Percentiles rank a stretch among this genome's conserved stretches.
phyloP scores from a whole-genome alignment of 1,140 invertebrate genomes.

The Rhyacophila brunnea region DNA sequence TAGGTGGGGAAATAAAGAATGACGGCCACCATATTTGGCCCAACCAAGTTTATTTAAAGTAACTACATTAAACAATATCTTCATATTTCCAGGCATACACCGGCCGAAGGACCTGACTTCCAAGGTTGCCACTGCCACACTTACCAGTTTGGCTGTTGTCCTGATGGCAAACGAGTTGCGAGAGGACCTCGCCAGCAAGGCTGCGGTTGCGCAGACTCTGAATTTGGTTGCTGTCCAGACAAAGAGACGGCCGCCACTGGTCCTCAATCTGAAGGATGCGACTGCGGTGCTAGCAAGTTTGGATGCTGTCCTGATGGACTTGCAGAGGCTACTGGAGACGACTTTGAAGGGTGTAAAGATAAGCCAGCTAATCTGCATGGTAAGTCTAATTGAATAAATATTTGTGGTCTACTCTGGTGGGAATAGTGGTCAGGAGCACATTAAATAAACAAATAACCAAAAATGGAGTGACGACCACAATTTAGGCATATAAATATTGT shows the following conservation, averaged over 20 bases:
- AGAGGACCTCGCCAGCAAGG: conserved; percentile 74
- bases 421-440: no score
- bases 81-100: conserved; percentile 54
- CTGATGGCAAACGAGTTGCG: conserved; percentile 81
- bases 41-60: no score
- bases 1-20: no score
- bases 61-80: no score
- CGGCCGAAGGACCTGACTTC: conserved; percentile 68
- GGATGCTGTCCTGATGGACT: conserved; percentile 86
- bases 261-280: conserved; percentile 68
- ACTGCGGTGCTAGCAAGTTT: conserved; percentile 73
- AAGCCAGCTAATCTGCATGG: conserved; percentile 66
- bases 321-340: conserved; percentile 74
- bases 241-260: conserved; percentile 71
- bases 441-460: no score
- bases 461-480: no score
- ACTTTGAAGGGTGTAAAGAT: conserved; percentile 79
- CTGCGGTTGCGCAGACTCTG: conserved; percentile 77
- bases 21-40: no score
- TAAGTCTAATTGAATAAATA: no score
- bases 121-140: conserved; percentile 83
- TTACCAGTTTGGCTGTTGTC: conserved; percentile 90
- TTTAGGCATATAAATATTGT: no score
- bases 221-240: conserved; percentile 88
- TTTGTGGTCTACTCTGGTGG: no score